A percentile compares a stretch with the other conserved stretches of the same genome.
phyloP scores from a whole-genome alignment of 1,140 invertebrate genomes.

The Periplaneta americana region DNA sequence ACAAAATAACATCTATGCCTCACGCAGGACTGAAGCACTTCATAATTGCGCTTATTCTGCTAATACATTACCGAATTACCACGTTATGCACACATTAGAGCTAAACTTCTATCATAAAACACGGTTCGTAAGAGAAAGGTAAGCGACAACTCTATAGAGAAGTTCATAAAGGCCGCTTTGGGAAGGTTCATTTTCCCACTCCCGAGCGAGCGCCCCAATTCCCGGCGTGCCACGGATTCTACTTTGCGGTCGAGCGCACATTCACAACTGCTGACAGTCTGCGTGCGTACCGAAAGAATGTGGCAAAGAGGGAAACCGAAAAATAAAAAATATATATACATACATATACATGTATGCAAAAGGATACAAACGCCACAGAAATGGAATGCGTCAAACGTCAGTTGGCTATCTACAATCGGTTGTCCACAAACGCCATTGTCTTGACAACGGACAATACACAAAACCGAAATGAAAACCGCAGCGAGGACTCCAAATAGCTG shows the following conservation, averaged over 20 bases:
- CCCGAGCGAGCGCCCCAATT: not conserved
- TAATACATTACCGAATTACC: no score
- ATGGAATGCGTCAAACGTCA: not conserved
- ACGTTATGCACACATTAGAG: no score
- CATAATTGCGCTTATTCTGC: no score
- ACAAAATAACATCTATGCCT: no score
- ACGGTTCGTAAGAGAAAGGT: not conserved
- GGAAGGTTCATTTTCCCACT: not conserved
- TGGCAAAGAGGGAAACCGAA: not conserved
- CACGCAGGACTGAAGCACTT: no score
- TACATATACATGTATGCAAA: no score
- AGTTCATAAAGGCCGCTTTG: not conserved
- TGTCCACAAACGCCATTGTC: not conserved
- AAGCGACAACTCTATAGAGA: not conserved
- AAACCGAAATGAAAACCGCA: not conserved
- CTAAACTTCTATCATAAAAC: no score
- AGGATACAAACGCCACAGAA: not conserved
- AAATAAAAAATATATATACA: no score
- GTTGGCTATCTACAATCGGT: not conserved
- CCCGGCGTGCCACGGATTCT: not conserved
- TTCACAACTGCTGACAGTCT: not conserved
- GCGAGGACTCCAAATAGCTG: not conserved
- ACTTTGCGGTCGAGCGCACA: not conserved
- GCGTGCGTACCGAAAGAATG: not conserved
- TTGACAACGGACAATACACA: no score